A percentile compares a stretch with the other conserved stretches of the same genome.
phyloP scores from a whole-genome alignment of 2,113 vertebrate genomes.

The Platysternon megacephalum region DNA sequence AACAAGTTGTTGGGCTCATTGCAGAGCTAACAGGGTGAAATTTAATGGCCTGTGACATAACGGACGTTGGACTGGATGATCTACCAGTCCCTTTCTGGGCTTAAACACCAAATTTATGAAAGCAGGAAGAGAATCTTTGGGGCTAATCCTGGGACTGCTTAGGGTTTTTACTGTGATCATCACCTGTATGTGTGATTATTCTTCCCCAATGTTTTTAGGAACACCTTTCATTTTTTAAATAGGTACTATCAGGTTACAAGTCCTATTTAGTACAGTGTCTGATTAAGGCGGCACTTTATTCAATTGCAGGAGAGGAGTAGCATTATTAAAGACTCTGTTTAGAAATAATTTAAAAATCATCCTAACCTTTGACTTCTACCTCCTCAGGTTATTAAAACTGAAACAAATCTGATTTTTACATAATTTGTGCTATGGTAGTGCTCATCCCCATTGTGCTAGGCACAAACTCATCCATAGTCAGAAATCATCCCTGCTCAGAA shows the following conservation, averaged over 20 bases:
- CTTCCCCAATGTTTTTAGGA: too few species aligned
- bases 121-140: background rate
- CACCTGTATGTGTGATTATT: too few species aligned
- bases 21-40: background rate
- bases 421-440: background rate
- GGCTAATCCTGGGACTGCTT: background rate
- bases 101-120: background rate
- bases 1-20: background rate
- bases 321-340: background rate
- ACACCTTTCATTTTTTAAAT: background rate
- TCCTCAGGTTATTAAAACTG: background rate
- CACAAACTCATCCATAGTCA: background rate
- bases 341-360: background rate
- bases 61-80: background rate
- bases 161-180: too few species aligned
- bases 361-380: background rate
- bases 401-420: background rate
- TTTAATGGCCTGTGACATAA: background rate
- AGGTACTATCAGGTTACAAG: background rate
- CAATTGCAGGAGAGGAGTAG: background rate
- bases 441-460: accelerated
- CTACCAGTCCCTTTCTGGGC: background rate
- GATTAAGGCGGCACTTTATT: background rate
- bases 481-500: accelerated
- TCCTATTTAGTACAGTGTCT: background rate